phyloP scores from a whole-genome alignment of 2,888 invertebrate species.

The Drosophila meridiana region DNA sequence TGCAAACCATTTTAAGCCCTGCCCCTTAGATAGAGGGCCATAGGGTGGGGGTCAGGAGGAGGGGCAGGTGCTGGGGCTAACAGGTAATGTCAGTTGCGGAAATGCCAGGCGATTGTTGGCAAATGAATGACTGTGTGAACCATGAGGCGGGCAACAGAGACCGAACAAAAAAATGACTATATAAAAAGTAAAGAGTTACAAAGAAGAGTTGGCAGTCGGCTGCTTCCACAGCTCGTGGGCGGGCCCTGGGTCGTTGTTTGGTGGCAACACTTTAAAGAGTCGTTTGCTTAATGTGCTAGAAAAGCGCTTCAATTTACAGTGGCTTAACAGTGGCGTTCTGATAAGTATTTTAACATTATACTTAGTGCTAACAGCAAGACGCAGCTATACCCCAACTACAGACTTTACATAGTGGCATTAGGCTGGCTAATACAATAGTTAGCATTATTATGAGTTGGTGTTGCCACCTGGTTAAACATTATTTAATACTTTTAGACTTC shows the following conservation, averaged over 20 bases:
- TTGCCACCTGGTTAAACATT: neutral
- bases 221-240: neutral
- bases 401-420: no score
- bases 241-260: neutral
- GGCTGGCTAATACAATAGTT: neutral
- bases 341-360: slow-evolving; percentile 3
- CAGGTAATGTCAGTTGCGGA: slow-evolving; percentile 36
- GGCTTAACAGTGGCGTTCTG: neutral
- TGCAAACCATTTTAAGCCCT: neutral
- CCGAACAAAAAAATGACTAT: neutral
- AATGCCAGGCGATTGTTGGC: slow-evolving; percentile 60
- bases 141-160: neutral
- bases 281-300: slow-evolving; percentile 41
- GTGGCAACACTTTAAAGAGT: slow-evolving; percentile 28
- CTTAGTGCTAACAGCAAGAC: neutral
- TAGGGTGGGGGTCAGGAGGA: neutral
- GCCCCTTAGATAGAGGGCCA: neutral
- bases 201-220: slow-evolving; percentile 10
- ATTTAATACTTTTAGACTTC: neutral
- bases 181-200: slow-evolving; percentile 21
- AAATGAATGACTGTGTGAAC: slow-evolving; percentile 57
- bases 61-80: no score
- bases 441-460: neutral
- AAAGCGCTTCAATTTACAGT: slow-evolving; percentile 15
- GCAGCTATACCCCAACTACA: no score